phyloP scores from a whole-genome alignment of 1,140 invertebrate species.

The Reticulitermes speratus region DNA sequence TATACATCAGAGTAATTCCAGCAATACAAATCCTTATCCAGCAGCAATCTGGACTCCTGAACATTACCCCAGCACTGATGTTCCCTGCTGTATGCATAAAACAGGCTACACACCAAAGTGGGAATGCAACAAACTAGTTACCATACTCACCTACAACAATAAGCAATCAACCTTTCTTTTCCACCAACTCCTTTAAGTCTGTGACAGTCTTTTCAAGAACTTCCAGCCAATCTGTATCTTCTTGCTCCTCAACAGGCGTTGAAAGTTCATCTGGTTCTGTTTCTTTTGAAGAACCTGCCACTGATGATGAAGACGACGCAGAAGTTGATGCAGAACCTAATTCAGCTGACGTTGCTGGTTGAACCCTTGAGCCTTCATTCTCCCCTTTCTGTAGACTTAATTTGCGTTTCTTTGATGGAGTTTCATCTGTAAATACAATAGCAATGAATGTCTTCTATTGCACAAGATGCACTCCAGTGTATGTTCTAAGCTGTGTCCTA shows the following conservation, averaged over 20 bases:
- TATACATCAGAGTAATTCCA: neutral
- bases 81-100: too few relatives aligned
- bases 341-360: neutral
- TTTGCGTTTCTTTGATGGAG: constrained; percentile 49
- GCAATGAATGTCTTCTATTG: neutral
- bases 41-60: too few relatives aligned
- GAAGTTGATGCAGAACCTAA: constrained; percentile 18
- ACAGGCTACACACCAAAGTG: neutral
- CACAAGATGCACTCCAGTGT: too few relatives aligned
- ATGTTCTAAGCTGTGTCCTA: too few relatives aligned
- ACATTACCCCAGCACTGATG: too few relatives aligned
- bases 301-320: constrained; percentile 6
- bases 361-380: constrained; percentile 35
- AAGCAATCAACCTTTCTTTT: constrained; percentile 23
- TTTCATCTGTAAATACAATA: constrained; percentile 42
- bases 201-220: constrained; percentile 50
- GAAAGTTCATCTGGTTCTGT: constrained; percentile 24
- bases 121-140: neutral
- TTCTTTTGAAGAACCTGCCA: constrained; percentile 29
- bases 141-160: neutral
- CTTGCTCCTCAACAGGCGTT: constrained; percentile 40
- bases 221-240: constrained; percentile 45
- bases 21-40: too few relatives aligned
- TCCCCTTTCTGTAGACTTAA: constrained; percentile 42
- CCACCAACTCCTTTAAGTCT: constrained; percentile 47